phyloP scores from a whole-genome alignment of 2,888 invertebrate genomes.

The Pimpla rufipes region DNA sequence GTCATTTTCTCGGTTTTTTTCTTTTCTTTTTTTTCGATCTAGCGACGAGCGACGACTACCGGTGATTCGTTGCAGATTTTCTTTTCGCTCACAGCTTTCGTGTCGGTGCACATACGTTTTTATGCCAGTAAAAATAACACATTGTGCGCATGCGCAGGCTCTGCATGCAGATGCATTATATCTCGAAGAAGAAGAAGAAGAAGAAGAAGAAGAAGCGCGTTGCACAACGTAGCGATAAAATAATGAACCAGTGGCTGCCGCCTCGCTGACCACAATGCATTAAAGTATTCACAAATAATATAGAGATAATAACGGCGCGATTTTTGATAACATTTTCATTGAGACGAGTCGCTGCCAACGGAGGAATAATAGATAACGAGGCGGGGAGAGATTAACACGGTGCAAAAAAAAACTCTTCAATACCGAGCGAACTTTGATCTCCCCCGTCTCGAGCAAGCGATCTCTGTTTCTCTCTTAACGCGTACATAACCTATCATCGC shows the following conservation, averaged over 20 bases:
- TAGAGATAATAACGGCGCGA: slow-evolving; percentile 20
- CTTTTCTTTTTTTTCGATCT: background rate
- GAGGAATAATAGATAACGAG: slow-evolving; percentile 55
- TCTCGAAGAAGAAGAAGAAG: slow-evolving; percentile 13
- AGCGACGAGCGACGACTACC: background rate
- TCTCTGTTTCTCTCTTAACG: slow-evolving; percentile 10
- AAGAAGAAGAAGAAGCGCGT: no score
- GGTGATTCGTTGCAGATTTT: background rate
- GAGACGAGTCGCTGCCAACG: slow-evolving; percentile 41
- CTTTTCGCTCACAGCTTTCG: slow-evolving; percentile 5
- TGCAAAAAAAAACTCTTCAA: slow-evolving; percentile 29
- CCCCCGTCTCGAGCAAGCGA: background rate
- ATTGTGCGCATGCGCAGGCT: background rate
- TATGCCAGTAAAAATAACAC: slow-evolving; percentile 1
- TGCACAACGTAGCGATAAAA: slow-evolving; percentile 45
- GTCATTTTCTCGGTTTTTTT: background rate
- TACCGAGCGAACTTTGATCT: slow-evolving; percentile 59
- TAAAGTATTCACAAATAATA: slow-evolving; percentile 43
- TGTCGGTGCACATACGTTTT: background rate
- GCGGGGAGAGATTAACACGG: slow-evolving; percentile 39
- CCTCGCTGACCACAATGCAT: background rate
- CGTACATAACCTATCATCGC: background rate
- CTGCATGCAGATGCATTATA: background rate
- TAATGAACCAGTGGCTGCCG: background rate
- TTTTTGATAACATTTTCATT: slow-evolving; percentile 58